These are phyloP conservation scores for Andricus curvator DNA, from an alignment of 2,888 invertebrate species.

Conservation along the genomic window DNA sequence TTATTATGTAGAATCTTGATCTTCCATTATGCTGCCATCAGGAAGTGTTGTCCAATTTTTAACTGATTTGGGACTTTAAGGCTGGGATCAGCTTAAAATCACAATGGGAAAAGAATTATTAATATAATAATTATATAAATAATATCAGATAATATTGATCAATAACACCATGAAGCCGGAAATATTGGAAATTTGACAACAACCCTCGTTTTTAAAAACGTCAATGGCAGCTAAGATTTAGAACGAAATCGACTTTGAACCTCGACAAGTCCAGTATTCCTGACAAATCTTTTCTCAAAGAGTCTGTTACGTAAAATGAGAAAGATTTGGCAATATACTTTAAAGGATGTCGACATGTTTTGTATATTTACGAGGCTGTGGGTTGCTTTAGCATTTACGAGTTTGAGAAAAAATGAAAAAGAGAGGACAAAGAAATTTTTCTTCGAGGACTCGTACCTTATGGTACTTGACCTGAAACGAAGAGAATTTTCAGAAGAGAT, in stretches of 20 bases:
- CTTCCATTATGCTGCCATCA: slow-evolving; percentile 23
- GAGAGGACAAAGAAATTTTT: not conserved
- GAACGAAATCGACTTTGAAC: slow-evolving; percentile 7
- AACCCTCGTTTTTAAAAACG: not conserved
- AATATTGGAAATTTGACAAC: slow-evolving; percentile 8
- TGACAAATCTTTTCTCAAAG: not conserved
- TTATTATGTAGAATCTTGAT: slow-evolving; percentile 22
- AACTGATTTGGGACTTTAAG: not conserved
- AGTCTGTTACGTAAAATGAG: not conserved
- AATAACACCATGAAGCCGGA: not conserved
- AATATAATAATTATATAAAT: too few relatives aligned
- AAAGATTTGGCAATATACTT: not conserved
- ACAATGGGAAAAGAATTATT: too few relatives aligned
- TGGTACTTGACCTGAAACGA: not conserved
- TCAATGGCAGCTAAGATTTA: not conserved
- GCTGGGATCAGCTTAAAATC: not conserved
- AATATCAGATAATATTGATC: too few relatives aligned
- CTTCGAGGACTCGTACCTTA: slow-evolving; percentile 20
- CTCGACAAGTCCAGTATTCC: slow-evolving; percentile 19
- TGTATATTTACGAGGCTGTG: slow-evolving; percentile 66
- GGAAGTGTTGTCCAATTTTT: slow-evolving; percentile 2
- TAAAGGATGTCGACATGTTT: slow-evolving; percentile 44
- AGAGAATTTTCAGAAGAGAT: slow-evolving; percentile 20
- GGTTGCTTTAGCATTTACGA: slow-evolving; percentile 67
- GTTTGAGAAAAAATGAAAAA: slow-evolving; percentile 29